Conservation (phyloP, 2,797 vertebrate genomes). For the Poecilia picta region DNA sequence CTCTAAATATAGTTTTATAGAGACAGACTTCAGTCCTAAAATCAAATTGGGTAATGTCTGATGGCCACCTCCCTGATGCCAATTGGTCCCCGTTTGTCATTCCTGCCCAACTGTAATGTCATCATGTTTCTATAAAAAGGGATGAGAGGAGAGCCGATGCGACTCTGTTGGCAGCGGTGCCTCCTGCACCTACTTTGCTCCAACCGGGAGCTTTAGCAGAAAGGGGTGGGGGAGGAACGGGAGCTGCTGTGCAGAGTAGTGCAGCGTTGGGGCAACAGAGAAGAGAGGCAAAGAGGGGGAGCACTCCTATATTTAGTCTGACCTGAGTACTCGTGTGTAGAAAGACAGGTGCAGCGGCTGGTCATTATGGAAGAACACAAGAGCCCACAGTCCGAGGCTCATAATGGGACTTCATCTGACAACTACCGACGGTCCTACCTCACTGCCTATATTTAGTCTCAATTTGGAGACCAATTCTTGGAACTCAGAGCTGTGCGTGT, state of each 20-base stretch:
- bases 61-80: slow-evolving; percentile 62
- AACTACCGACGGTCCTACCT: slow-evolving; percentile 62
- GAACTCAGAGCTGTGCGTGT: slow-evolving; percentile 34
- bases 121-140: slow-evolving; percentile 76
- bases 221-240: slow-evolving; percentile 14
- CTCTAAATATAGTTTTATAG: slow-evolving; percentile 45
- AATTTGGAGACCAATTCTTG: slow-evolving; percentile 35
- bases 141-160: slow-evolving; percentile 42
- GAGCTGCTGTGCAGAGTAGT: slow-evolving; percentile 30
- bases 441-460: slow-evolving; percentile 72
- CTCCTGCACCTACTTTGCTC: slow-evolving; percentile 36
- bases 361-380: slow-evolving; percentile 79
- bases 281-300: slow-evolving; percentile 55
- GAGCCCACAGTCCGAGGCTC: slow-evolving; percentile 63
- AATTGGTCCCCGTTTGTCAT: slow-evolving; percentile 67
- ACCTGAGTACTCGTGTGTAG: slow-evolving; percentile 75
- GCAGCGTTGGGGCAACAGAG: slow-evolving; percentile 50
- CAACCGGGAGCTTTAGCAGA: slow-evolving; percentile 42
- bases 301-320: slow-evolving; percentile 77
- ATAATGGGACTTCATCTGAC: slow-evolving; percentile 78
- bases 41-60: slow-evolving; percentile 51
- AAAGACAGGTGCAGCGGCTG: slow-evolving; percentile 80
- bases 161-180: slow-evolving; percentile 35
- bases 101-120: slow-evolving; percentile 66
- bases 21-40: slow-evolving; percentile 42